Evolutionary conservation across 2,888 invertebrate species (phyloP).

Genomic region (Callosobruchus maculatus): DNA sequence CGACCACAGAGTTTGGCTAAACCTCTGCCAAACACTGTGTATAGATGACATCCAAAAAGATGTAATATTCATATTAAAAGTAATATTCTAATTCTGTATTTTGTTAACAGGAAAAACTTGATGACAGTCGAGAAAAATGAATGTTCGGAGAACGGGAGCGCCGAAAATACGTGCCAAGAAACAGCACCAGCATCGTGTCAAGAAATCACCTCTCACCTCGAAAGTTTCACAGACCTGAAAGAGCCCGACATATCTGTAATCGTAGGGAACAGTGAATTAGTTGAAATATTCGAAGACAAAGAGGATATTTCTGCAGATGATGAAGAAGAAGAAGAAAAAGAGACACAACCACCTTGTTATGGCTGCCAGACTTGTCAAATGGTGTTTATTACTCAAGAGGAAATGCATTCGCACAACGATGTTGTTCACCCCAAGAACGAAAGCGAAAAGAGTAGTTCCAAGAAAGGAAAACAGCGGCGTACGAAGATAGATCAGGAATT

Average conservation of each 20-base stretch:
- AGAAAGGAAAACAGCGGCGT: slow-evolving; percentile 14
- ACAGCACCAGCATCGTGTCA: neutral
- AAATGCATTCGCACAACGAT: slow-evolving; percentile 34
- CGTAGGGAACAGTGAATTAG: neutral
- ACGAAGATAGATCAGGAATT: slow-evolving; percentile 48
- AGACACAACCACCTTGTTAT: slow-evolving; percentile 20
- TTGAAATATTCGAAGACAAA: slow-evolving; percentile 5
- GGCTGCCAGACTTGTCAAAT: slow-evolving; percentile 38
- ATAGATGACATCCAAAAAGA: too few species aligned
- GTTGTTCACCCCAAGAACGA: slow-evolving; percentile 29
- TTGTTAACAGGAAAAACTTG: neutral
- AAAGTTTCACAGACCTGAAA: neutral
- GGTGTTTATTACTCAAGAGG: slow-evolving; percentile 33
- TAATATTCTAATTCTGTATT: neutral
- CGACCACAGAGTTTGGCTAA: too few species aligned
- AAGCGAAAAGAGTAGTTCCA: slow-evolving; percentile 19
- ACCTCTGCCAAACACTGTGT: too few species aligned
- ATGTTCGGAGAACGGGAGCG: neutral
- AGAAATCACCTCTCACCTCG: neutral
- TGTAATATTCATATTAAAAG: too few species aligned
- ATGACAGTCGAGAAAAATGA: neutral
- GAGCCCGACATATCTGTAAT: neutral
- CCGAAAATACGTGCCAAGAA: neutral
- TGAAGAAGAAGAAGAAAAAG: slow-evolving; percentile 16
- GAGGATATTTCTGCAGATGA: slow-evolving; percentile 10